Evolutionary conservation across 2,888 invertebrate genomes (phyloP).

Genomic region (Polia nebulosa): DNA sequence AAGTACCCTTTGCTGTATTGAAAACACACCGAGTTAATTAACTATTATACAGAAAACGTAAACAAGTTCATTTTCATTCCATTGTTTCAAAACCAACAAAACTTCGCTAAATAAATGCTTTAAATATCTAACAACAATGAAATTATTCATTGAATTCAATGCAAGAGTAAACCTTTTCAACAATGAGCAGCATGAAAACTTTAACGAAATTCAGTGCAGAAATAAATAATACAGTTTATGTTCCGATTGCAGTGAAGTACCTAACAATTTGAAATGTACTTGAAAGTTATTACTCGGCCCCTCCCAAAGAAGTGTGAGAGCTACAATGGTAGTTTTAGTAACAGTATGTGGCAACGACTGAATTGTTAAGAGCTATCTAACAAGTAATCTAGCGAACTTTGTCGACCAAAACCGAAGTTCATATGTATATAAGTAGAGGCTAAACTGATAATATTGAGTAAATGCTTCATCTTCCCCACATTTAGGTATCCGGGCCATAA

Average conservation of each 20-base stretch:
- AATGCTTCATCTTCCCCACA: not conserved
- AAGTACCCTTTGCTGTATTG: slow-evolving; percentile 24
- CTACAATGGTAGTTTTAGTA: slow-evolving; percentile 20
- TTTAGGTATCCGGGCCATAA: slow-evolving; percentile 2
- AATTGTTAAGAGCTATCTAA: slow-evolving; percentile 41
- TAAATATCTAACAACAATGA: slow-evolving; percentile 64
- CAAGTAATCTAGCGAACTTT: slow-evolving; percentile 47
- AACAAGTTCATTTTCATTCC: slow-evolving; percentile 60
- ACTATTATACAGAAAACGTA: slow-evolving; percentile 42
- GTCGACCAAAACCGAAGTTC: slow-evolving; percentile 24
- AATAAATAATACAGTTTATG: slow-evolving; percentile 51
- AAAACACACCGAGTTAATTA: slow-evolving; percentile 47
- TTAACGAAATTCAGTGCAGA: slow-evolving; percentile 44
- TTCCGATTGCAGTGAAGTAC: slow-evolving; percentile 34
- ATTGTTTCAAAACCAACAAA: slow-evolving; percentile 69
- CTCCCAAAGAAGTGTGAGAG: slow-evolving; percentile 31
- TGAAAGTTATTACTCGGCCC: slow-evolving; percentile 27
- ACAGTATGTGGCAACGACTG: slow-evolving; percentile 24
- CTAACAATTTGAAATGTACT: slow-evolving; percentile 45
- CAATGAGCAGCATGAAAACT: slow-evolving; percentile 54
- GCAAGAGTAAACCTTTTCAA: slow-evolving; percentile 60
- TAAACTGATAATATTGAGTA: slow-evolving; percentile 20
- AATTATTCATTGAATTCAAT: slow-evolving; percentile 68
- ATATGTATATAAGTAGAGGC: slow-evolving; percentile 17
- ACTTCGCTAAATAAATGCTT: slow-evolving; percentile 65